Evolutionary conservation across 2,888 invertebrate species (phyloP), one percentile per base, ranked within the genome.

Genomic region (Cerceris rybyensis): DNA sequence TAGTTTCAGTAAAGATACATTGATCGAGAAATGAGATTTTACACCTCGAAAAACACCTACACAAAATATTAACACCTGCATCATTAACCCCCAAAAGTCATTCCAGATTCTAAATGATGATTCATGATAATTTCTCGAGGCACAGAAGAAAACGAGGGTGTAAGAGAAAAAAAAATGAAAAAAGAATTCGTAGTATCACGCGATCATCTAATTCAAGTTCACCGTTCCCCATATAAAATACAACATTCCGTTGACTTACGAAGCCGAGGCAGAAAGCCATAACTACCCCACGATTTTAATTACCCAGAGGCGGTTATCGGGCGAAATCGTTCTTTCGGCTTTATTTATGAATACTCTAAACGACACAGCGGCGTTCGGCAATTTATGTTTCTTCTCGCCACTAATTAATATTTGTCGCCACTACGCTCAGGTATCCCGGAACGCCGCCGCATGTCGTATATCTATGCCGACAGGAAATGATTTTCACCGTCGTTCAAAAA

Each of bases 371-470:
- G 66, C 70, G 71, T 70, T 72, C 70, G 61, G 65, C 64, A 73
- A 87, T 89, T 87, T 84, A 88, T 85, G 63, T 72, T 54, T 70
- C 81, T 83, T 85, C 86, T 88, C 80, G 80, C 66, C 81, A 82
- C 89, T 90, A 90, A 91, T 91, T 91, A 91, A 91, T 92, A 91
- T 89, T 91, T 91, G 90, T 90, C 90, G 89, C 89, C 89, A 88
- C 90, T 88, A 88, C 78, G 81, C 82, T 74, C 55, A 52, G 49
- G 52, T 41, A 52, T 61, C 67, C n/a, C 16, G 50, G 50, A 50
- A 58, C 69, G 17, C 13, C 50, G 17, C 46, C 28, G 52, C 54
- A 58, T 39, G 17, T 14, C 50, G 17, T 52, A 58, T 64, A 63
- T 17, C 58, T 16, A 50, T 52, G 64, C n/a, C 7, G 14, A 28